phyloP scores from a whole-genome alignment of 1,140 invertebrate species.

The Antheraea pernyi region DNA sequence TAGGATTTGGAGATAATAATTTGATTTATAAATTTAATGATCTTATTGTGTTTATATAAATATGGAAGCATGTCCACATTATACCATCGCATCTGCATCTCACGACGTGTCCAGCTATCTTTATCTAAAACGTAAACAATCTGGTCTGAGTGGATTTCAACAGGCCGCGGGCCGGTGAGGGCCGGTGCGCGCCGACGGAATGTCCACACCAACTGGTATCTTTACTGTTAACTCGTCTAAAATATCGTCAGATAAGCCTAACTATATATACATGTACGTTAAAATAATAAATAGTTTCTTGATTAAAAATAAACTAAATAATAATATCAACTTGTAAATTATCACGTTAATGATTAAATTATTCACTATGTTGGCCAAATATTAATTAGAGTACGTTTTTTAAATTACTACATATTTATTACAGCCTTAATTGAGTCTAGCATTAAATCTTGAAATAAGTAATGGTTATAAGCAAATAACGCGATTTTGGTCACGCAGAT shows the following conservation, averaged over 20 bases:
- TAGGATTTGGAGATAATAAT: no score
- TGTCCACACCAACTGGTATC: conserved; percentile 42
- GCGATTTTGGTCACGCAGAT: not conserved
- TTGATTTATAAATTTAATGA: no score
- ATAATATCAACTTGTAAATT: no score
- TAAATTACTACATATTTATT: no score
- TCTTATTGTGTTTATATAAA: not conserved
- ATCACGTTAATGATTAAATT: no score
- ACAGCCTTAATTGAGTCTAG: no score
- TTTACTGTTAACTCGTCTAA: conserved; percentile 18
- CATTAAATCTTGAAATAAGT: no score
- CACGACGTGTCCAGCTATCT: conserved; percentile 51
- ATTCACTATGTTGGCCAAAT: no score
- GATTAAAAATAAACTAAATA: no score
- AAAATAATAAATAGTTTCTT: not conserved
- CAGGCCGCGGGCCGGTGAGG: conserved; percentile 29
- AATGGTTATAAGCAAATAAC: no score
- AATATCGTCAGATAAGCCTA: conserved; percentile 10
- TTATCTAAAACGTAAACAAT: conserved; percentile 65
- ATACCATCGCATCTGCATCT: conserved; percentile 23
- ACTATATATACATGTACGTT: not conserved
- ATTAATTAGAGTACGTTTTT: no score
- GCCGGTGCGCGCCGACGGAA: conserved; percentile 27
- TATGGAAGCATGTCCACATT: conserved; percentile 30
- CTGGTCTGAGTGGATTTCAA: conserved; percentile 56